Conservation (phyloP, 2,797 vertebrate genomes). For the Galago senegalensis region DNA sequence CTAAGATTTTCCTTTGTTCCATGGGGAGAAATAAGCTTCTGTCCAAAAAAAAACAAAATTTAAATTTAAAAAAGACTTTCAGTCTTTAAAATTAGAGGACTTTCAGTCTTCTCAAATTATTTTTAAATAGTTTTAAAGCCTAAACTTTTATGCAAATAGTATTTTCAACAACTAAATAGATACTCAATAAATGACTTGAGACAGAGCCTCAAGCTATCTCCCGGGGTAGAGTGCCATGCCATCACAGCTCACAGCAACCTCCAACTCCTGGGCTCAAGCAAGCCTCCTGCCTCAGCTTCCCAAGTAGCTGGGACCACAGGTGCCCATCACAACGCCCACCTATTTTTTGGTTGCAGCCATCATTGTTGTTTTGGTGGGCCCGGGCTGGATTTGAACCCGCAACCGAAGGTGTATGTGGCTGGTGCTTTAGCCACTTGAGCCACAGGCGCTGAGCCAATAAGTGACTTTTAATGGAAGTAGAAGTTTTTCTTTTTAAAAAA, state of each 20-base stretch:
- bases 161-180: not conserved
- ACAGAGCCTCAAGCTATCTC: no score
- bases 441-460: not conserved
- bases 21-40: not conserved
- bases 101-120: conserved; percentile 30
- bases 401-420: no score
- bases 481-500: not conserved
- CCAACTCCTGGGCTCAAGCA: no score
- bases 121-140: conserved; percentile 24
- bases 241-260: no score
- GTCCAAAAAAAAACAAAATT: conserved; percentile 38
- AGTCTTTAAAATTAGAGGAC: not conserved
- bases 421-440: no score
- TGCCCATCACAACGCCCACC: no score
- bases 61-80: not conserved
- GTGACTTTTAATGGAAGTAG: not conserved
- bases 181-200: not conserved
- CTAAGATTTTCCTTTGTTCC: conserved; percentile 3
- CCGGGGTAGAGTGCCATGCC: no score
- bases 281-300: no score
- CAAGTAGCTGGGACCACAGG: no score
- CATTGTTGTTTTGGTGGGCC: no score
- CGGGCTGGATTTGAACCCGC: no score
- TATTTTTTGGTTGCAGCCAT: no score
- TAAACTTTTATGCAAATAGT: not conserved